These are phyloP conservation scores for Resseliella maxima DNA, from an alignment of 2,888 invertebrate genomes.

Conservation along the genomic window DNA sequence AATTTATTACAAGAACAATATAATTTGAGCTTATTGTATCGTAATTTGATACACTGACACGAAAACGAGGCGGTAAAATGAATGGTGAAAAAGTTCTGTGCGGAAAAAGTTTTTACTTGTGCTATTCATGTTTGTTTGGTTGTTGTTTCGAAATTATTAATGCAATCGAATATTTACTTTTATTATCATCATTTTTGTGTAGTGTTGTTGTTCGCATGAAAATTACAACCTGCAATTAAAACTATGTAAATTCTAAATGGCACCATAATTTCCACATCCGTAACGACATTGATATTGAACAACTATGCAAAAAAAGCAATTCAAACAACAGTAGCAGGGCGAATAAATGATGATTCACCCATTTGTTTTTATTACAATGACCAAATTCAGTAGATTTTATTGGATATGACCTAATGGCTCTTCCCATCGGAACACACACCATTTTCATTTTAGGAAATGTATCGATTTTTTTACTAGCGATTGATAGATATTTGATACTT, in stretches of 20 bases:
- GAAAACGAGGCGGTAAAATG: neutral
- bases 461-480: neutral
- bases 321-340: neutral
- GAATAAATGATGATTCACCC: neutral
- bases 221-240: neutral
- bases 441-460: neutral
- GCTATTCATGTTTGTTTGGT: neutral
- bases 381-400: neutral
- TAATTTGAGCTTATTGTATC: slow-evolving; percentile 34
- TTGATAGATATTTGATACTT: no score
- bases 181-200: slow-evolving; percentile 17
- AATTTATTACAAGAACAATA: slow-evolving; percentile 38
- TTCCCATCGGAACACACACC: neutral
- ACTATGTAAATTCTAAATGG: slow-evolving; percentile 33
- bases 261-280: neutral
- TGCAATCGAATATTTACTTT: slow-evolving; percentile 28
- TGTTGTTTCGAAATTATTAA: slow-evolving; percentile 23
- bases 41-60: slow-evolving; percentile 23
- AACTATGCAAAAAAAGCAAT: neutral
- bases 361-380: neutral
- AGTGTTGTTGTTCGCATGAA: slow-evolving; percentile 21
- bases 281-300: neutral
- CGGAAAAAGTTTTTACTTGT: neutral
- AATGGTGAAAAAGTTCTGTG: neutral
- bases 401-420: neutral